Conservation (phyloP, 2,113 vertebrate species). For the Megaceryle torquata region DNA sequence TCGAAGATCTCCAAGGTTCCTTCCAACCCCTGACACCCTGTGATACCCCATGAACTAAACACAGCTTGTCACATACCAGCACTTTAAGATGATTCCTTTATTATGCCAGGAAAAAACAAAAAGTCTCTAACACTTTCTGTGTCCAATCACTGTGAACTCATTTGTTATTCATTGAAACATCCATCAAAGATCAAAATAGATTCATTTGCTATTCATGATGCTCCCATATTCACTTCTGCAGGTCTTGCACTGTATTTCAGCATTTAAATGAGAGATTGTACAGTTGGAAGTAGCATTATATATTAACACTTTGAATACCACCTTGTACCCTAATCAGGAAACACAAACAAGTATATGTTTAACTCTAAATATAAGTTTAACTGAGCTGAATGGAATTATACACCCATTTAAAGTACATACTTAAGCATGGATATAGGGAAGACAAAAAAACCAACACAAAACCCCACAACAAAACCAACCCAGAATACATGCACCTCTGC, state of each 20-base stretch:
- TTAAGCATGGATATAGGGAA: not conserved
- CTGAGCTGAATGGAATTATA: not conserved
- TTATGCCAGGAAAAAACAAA: not conserved
- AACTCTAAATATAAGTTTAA: not conserved
- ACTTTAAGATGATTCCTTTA: slow-evolving; percentile 2
- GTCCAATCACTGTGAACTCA: slow-evolving; percentile 50
- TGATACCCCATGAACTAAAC: not conserved
- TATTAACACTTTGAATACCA: slow-evolving; percentile 26
- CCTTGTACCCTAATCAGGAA: not conserved
- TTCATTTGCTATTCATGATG: slow-evolving; percentile 65
- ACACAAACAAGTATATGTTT: not conserved
- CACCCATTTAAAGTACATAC: not conserved
- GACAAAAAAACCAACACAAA: not conserved
- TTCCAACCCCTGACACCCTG: too few species aligned
- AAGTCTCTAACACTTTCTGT: not conserved
- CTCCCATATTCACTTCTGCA: slow-evolving; percentile 35
- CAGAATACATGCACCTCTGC: accelerated
- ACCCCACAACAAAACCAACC: too few species aligned
- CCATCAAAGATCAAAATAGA: slow-evolving; percentile 66
- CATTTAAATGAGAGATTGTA: slow-evolving; percentile 15
- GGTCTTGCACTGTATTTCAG: slow-evolving; percentile 39
- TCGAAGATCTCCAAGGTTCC: too few species aligned
- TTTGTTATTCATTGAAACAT: slow-evolving; percentile 66
- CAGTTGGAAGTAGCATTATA: not conserved
- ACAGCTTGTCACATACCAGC: not conserved